Evolutionary conservation across 2,113 vertebrate species (phyloP).

Genomic region (Sinocyclocheilus rhinocerous): DNA sequence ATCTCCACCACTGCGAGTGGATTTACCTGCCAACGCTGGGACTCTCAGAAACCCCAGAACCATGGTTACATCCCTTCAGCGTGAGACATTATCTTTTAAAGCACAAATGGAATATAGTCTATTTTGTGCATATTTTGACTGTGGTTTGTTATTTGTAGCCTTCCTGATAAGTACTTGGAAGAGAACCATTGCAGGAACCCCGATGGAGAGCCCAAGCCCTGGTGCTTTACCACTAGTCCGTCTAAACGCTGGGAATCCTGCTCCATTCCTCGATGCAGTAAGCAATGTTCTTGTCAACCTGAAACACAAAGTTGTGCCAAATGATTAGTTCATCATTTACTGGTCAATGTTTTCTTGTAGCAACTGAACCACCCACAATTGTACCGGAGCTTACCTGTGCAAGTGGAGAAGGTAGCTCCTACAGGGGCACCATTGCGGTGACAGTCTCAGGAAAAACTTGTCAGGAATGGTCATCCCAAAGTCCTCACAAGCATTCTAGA

Average conservation of each 20-base stretch:
- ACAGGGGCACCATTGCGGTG: slow-evolving; percentile 79
- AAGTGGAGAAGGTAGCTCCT: slow-evolving; percentile 80
- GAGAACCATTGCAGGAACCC: slow-evolving; percentile 94
- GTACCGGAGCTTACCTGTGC: slow-evolving; percentile 81
- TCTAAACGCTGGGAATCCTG: slow-evolving; percentile 91
- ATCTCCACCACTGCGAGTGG: slow-evolving; percentile 76
- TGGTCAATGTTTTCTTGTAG: slow-evolving; percentile 65
- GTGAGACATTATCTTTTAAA: slow-evolving; percentile 71
- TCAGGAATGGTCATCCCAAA: slow-evolving; percentile 85
- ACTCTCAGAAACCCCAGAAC: slow-evolving; percentile 83
- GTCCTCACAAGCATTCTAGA: slow-evolving; percentile 84
- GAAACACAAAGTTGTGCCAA: background rate
- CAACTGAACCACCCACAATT: slow-evolving; percentile 77
- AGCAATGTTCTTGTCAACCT: background rate
- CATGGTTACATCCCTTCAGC: slow-evolving; percentile 83
- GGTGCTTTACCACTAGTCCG: slow-evolving; percentile 87
- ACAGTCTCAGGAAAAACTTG: slow-evolving; percentile 84
- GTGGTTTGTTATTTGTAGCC: slow-evolving; percentile 68
- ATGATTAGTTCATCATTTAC: background rate
- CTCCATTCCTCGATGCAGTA: slow-evolving; percentile 85
- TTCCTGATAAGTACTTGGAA: slow-evolving; percentile 87
- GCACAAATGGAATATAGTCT: background rate
- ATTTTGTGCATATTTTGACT: background rate
- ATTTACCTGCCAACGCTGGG: slow-evolving; percentile 81
- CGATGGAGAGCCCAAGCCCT: slow-evolving; percentile 87